Evolutionary conservation across 2,113 vertebrate genomes (phyloP).

Genomic region (Carollia perspicillata): DNA sequence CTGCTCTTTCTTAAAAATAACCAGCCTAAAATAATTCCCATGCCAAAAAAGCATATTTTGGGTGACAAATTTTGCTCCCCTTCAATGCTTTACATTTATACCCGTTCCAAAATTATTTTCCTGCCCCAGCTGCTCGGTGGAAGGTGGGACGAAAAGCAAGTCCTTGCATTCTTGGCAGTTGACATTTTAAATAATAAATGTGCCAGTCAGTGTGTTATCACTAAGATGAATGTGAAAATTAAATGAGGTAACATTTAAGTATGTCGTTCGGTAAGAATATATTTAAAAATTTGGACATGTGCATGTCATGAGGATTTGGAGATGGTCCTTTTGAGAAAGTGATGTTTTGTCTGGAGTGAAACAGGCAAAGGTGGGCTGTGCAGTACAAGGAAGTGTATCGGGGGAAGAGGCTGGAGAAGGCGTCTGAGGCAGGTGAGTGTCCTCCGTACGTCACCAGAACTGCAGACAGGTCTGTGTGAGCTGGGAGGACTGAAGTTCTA

Average conservation of each 20-base stretch:
- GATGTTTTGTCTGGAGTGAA: neutral
- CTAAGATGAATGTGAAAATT: neutral
- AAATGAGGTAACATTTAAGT: neutral
- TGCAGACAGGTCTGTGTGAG: neutral
- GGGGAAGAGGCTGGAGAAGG: neutral
- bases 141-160: neutral
- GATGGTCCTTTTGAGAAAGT: neutral
- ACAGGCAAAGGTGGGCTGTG: neutral
- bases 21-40: too few species aligned
- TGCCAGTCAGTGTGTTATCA: neutral
- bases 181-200: neutral
- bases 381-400: neutral
- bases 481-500: neutral
- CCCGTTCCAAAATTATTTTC: neutral
- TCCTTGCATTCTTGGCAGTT: neutral
- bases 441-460: neutral
- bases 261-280: neutral
- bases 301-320: too few species aligned
- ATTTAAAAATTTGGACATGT: neutral
- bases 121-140: neutral
- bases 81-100: neutral
- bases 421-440: neutral
- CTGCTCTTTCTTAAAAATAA: too few species aligned
- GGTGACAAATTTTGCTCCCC: neutral
- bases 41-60: neutral